phyloP scores from a whole-genome alignment of 2,888 invertebrate genomes.

The Drosophila buzzatii region DNA sequence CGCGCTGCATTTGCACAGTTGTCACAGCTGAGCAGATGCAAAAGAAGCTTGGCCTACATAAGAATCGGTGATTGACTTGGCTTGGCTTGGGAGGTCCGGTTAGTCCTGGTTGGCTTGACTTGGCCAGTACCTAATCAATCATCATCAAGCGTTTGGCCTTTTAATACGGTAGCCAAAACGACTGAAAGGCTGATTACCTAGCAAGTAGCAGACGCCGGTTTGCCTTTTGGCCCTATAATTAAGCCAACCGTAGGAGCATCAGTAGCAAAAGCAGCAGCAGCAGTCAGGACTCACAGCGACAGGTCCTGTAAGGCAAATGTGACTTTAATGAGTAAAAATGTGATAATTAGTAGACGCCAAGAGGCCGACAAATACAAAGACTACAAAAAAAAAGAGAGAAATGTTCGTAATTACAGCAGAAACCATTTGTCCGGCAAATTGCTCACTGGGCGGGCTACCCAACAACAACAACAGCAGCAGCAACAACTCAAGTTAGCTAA shows the following conservation, averaged over 20 bases:
- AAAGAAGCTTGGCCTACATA: slow-evolving; percentile 24
- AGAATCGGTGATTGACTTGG: slow-evolving; percentile 12
- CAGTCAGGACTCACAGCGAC: slow-evolving; percentile 14
- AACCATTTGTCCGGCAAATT: slow-evolving; percentile 58
- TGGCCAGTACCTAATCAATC: slow-evolving; percentile 62
- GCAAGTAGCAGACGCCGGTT: slow-evolving; percentile 26
- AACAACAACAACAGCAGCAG: slow-evolving; percentile 14
- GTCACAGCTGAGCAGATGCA: slow-evolving; percentile 36
- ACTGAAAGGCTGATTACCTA: slow-evolving; percentile 74
- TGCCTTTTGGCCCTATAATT: slow-evolving; percentile 53
- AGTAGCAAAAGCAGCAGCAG: slow-evolving; percentile 2
- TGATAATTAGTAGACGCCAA: slow-evolving; percentile 75
- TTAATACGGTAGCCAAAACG: slow-evolving; percentile 58
- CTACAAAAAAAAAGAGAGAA: slow-evolving; percentile 17
- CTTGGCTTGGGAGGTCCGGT: background rate
- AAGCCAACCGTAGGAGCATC: slow-evolving; percentile 21
- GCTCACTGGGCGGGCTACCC: slow-evolving; percentile 42
- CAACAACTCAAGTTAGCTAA: slow-evolving; percentile 43
- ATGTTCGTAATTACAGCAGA: slow-evolving; percentile 58
- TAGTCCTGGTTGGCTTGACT: background rate
- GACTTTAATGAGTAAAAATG: slow-evolving; percentile 81
- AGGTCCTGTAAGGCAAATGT: slow-evolving; percentile 59
- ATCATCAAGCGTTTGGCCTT: slow-evolving; percentile 59
- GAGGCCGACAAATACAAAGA: slow-evolving; percentile 69
- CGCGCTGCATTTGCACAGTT: slow-evolving; percentile 62